Evolutionary conservation across 2,797 vertebrate species (phyloP).

Genomic region (Leptatherina wallacei): DNA sequence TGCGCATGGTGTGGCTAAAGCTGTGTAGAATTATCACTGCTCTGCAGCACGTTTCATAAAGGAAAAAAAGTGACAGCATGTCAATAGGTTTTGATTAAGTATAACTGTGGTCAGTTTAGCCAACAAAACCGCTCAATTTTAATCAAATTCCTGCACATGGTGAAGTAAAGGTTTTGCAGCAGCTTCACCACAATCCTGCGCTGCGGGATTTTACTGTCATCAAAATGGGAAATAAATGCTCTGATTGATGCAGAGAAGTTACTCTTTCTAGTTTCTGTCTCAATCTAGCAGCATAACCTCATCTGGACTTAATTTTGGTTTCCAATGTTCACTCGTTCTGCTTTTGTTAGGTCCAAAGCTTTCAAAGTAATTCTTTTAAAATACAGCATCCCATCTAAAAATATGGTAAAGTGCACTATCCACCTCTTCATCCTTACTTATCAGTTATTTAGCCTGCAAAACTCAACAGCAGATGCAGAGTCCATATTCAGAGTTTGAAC

Average conservation of each 20-base stretch:
- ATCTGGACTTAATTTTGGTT: neutral
- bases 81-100: constrained; percentile 51
- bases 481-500: constrained; percentile 24
- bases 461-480: constrained; percentile 2
- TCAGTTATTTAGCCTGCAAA: neutral
- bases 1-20: constrained; percentile 54
- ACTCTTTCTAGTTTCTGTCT: constrained; percentile 11
- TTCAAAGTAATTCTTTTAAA: neutral
- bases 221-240: constrained; percentile 13
- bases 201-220: constrained; percentile 53
- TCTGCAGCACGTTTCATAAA: constrained; percentile 20
- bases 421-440: neutral
- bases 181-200: constrained; percentile 33
- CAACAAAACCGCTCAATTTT: constrained; percentile 48
- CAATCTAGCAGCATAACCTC: constrained; percentile 11
- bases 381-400: neutral
- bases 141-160: constrained; percentile 42
- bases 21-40: constrained; percentile 54
- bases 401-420: neutral
- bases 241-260: constrained; percentile 42
- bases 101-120: constrained; percentile 50
- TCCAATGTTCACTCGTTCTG: neutral
- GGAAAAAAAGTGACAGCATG: constrained; percentile 23
- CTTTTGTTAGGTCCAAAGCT: neutral
- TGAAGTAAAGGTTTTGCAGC: constrained; percentile 31